Evolutionary conservation across 2,113 vertebrate genomes (phyloP).

Genomic region (Balaenoptera acutorostrata): DNA sequence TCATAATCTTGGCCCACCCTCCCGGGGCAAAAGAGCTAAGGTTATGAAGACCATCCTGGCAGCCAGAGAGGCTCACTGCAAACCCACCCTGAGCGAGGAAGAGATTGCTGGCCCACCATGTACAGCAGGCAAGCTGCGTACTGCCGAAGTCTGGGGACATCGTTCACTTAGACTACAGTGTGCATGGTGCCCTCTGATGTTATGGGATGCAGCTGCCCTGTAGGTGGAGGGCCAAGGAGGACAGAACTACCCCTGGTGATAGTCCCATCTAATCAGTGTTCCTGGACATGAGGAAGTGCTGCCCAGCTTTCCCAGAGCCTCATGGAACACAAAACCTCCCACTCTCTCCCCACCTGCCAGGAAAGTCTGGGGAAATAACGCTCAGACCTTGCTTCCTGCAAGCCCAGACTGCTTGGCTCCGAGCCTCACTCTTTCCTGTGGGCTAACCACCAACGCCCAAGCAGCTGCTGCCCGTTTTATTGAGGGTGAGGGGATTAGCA

Average conservation of each 20-base stretch:
- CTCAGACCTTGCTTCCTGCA: not conserved
- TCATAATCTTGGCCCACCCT: not conserved
- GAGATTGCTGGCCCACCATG: not conserved
- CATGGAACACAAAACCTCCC: not conserved
- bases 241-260: constrained; percentile 20
- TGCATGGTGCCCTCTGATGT: not conserved
- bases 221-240: not conserved
- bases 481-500: constrained; percentile 18
- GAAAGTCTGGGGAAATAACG: constrained; percentile 51
- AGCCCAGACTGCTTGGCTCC: constrained; percentile 56
- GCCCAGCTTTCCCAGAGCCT: not conserved
- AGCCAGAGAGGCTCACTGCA: not conserved
- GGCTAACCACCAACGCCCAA: not conserved
- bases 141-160: not conserved
- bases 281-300: constrained; percentile 11
- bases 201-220: not conserved
- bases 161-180: not conserved
- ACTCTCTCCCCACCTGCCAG: not conserved
- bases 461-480: constrained; percentile 15
- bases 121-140: not conserved
- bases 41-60: not conserved
- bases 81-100: not conserved
- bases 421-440: constrained; percentile 33
- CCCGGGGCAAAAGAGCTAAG: not conserved
- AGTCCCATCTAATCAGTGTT: not conserved